phyloP scores from a whole-genome alignment of 2,797 vertebrate species.

The Falco peregrinus region DNA sequence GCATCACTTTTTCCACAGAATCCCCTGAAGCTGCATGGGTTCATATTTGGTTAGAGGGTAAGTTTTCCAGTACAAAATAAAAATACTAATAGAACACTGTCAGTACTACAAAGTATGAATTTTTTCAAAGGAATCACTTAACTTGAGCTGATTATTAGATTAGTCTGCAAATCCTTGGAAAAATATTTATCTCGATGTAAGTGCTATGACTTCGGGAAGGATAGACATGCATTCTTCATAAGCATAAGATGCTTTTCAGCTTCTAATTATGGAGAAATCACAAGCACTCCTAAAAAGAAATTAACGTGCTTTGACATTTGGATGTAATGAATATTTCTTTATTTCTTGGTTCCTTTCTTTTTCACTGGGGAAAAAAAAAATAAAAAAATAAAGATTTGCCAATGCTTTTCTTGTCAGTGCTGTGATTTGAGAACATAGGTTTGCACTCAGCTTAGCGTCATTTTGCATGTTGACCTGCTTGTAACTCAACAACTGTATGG shows the following conservation, averaged over 20 bases:
- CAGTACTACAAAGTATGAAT: background rate
- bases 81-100: background rate
- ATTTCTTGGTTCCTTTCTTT: background rate
- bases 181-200: background rate
- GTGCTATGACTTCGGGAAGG: background rate
- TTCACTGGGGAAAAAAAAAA: background rate
- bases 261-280: background rate
- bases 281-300: background rate
- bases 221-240: background rate
- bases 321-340: background rate
- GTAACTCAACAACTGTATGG: background rate
- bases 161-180: background rate
- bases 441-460: background rate
- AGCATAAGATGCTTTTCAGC: background rate
- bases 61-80: background rate
- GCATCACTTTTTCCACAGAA: background rate
- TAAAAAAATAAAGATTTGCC: background rate
- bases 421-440: background rate
- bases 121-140: background rate
- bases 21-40: background rate
- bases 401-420: background rate
- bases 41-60: background rate
- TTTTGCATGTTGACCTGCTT: background rate
- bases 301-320: background rate
- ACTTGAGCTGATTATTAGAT: background rate